These are phyloP conservation scores for Geotrupes spiniger DNA, from an alignment of 2,888 invertebrate species.

Conservation along the genomic window DNA sequence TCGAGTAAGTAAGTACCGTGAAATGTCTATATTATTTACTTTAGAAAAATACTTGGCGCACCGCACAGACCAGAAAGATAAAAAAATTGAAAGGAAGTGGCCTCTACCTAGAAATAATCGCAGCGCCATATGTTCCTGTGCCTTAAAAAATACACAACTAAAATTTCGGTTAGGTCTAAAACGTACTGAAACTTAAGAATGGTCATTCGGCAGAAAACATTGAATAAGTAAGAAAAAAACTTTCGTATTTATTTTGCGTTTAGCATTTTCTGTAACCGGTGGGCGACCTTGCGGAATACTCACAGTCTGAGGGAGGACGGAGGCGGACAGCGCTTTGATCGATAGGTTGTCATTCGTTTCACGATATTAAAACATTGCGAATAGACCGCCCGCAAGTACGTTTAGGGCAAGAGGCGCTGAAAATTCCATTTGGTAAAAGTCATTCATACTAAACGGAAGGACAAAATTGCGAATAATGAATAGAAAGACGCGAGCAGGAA, in stretches of 20 bases:
- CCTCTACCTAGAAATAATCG: conserved; percentile 28
- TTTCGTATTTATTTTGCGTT: conserved; percentile 33
- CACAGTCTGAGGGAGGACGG: conserved; percentile 33
- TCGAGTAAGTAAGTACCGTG: conserved; percentile 45
- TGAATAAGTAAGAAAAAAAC: conserved; percentile 43
- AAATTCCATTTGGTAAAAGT: conserved; percentile 30
- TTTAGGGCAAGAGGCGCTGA: conserved; percentile 10
- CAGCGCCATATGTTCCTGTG: conserved; percentile 30
- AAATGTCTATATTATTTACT: conserved; percentile 49
- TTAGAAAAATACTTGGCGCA: conserved; percentile 36
- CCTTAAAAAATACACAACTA: conserved; percentile 10
- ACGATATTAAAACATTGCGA: conserved; percentile 23
- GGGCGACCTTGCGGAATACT: conserved; percentile 7
- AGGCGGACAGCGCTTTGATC: conserved; percentile 45
- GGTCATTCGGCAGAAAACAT: conserved; percentile 33
- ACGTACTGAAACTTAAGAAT: conserved; percentile 26
- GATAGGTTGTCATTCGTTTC: conserved; percentile 33
- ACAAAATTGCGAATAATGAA: conserved; percentile 42
- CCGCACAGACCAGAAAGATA: conserved; percentile 34
- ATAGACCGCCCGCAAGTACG: background rate
- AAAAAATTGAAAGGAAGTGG: conserved; percentile 37
- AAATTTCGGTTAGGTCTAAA: conserved; percentile 8
- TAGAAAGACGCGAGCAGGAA: conserved; percentile 33
- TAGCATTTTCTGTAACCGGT: conserved; percentile 29
- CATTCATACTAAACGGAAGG: conserved; percentile 46